phyloP scores from a whole-genome alignment of 2,888 invertebrate genomes.

The Polylopha cassiicola region DNA sequence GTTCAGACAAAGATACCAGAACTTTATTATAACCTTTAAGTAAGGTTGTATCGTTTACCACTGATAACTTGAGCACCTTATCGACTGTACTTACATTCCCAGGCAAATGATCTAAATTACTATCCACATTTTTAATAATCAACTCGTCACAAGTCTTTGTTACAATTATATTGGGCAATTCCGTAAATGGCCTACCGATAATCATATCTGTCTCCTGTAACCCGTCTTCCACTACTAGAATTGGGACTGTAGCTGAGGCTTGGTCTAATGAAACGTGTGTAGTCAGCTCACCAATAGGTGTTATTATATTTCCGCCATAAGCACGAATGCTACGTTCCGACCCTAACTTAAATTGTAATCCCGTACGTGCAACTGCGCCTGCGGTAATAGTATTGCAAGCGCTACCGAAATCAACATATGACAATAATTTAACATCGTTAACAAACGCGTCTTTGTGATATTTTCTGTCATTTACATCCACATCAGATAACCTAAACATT shows the following conservation, averaged over 20 bases:
- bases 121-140: not conserved
- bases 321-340: conserved; percentile 3
- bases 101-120: not conserved
- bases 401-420: conserved; percentile 5
- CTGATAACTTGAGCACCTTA: not conserved
- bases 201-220: conserved; percentile 10
- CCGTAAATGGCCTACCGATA: conserved; percentile 5
- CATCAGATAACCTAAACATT: conserved; percentile 1
- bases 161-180: not conserved
- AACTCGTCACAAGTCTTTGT: conserved; percentile 5
- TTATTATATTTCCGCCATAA: conserved; percentile 6
- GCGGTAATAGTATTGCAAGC: conserved; percentile 7
- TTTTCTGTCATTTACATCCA: conserved; percentile 8
- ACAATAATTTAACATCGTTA: not conserved
- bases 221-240: conserved; percentile 3
- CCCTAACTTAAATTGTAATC: not conserved
- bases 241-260: not conserved
- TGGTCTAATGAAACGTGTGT: not conserved
- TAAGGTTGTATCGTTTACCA: not conserved
- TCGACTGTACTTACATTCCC: not conserved
- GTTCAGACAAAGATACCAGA: conserved; percentile 1
- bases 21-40: conserved; percentile 1
- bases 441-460: not conserved
- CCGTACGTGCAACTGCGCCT: not conserved
- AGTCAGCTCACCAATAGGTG: conserved; percentile 2